Evolutionary conservation across 1,140 invertebrate genomes (phyloP), one percentile per base, ranked within the genome.

Genomic region (Solenopsis invicta): DNA sequence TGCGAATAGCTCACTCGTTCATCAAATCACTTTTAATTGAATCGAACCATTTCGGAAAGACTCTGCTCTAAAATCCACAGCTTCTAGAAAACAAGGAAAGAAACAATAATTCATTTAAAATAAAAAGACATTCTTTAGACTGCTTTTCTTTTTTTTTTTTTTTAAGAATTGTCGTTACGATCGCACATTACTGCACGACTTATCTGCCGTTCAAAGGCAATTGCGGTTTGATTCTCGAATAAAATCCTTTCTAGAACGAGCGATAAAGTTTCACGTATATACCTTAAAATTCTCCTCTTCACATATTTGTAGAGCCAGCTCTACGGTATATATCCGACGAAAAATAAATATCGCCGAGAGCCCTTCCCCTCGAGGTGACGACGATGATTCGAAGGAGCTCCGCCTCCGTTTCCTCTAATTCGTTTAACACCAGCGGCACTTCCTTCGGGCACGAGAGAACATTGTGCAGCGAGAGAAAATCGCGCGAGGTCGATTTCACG

Each of bases 391-490:
- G 41, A 50, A 0, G 16, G n/a, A 4, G 16, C 21, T 67, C 13
- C 66, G 48, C 41, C 41, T 69, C 41, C 13, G 78, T 59, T 21
- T 48, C 41, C 8, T 12, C 4, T 29, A 37, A 75, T 75, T 61
- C 9, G 41, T 21, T 61, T 37, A 74, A 21, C 18, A 72, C 50
- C 16, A 59, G 2, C 9, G 16, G 45, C 16, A 21, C n/a, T 21
- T 61, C 24, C 8, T 24, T 48, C 29, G 24, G 13, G 56, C 21
- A 45, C 12, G 18, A 48, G 18, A 48, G 16, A 82, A 41, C 41
- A 84, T 72, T 48, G 12, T 54, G 18, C 5, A 61, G 4, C 52
- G 9, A 2, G n/a, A 74, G 21, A 74, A 84, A 84, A 84, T 74
- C 37, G 45, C 9, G 41, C 54, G 34, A 67, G 29, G 41, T 12